Evolutionary conservation across 2,888 invertebrate species (phyloP).

Genomic region (Magallana nippona): DNA sequence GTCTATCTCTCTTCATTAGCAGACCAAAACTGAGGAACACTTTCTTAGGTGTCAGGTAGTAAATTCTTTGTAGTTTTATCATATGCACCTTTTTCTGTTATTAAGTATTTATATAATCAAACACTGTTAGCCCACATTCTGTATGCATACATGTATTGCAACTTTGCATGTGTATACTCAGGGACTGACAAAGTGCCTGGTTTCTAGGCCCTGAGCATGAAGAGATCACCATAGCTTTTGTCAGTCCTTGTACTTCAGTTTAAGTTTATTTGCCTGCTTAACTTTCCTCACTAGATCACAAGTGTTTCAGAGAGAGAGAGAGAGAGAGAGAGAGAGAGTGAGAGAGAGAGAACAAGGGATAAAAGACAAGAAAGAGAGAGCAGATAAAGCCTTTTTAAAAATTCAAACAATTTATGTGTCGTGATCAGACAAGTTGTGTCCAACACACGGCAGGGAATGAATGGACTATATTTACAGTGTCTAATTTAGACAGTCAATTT

Average conservation of each 20-base stretch:
- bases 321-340: constrained; percentile 31
- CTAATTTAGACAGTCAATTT: constrained; percentile 2
- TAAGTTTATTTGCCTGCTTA: constrained; percentile 6
- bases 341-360: no score
- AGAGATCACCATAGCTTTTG: background rate
- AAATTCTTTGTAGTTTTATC: constrained; percentile 21
- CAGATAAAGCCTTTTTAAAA: background rate
- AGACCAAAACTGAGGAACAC: constrained; percentile 33
- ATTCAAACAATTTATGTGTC: background rate
- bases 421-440: background rate
- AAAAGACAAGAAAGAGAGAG: background rate
- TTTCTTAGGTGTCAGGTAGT: constrained; percentile 29
- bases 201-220: background rate
- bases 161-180: background rate
- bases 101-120: constrained; percentile 27
- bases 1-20: constrained; percentile 14
- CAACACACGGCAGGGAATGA: background rate
- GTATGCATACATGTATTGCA: constrained; percentile 31
- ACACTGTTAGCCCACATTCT: constrained; percentile 32
- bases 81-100: constrained; percentile 17
- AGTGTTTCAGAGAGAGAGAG: background rate
- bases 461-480: background rate
- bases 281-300: background rate
- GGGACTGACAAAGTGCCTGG: background rate
- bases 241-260: background rate